Evolutionary conservation across 1,140 invertebrate species (phyloP).

Genomic region (Meloidogyne chitwoodi): DNA sequence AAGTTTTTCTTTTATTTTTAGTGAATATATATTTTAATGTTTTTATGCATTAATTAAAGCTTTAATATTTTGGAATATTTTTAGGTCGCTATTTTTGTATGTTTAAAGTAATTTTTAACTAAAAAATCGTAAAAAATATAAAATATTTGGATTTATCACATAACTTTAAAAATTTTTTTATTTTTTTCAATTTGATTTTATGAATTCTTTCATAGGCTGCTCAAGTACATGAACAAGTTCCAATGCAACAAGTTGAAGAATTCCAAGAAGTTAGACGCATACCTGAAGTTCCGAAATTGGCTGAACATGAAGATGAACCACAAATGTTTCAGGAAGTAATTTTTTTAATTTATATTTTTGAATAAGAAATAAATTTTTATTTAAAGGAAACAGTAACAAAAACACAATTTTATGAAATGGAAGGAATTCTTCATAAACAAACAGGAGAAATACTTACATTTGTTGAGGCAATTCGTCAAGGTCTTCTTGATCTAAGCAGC

Average conservation of each 20-base stretch:
- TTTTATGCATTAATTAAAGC: neutral
- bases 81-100: neutral
- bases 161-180: neutral
- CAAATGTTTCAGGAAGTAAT: conserved; percentile 50
- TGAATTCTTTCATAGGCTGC: neutral
- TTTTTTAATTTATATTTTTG: conserved; percentile 18
- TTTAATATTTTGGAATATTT: neutral
- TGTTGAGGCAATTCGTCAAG: conserved; percentile 67
- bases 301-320: conserved; percentile 54
- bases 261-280: conserved; percentile 43
- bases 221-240: conserved; percentile 64
- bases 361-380: conserved; percentile 38
- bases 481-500: conserved; percentile 58
- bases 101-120: too few species aligned
- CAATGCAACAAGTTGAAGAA: conserved; percentile 37
- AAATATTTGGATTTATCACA: too few species aligned
- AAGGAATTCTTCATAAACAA: conserved; percentile 66
- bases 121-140: too few species aligned
- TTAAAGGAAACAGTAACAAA: conserved; percentile 57
- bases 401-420: conserved; percentile 60
- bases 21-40: neutral
- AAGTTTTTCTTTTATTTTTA: neutral
- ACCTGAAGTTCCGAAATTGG: conserved; percentile 43
- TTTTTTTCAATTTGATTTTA: neutral
- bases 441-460: conserved; percentile 70